A percentile compares a stretch with the other conserved stretches of the same genome.
Conservation (phyloP, 2,797 vertebrate species). For the Perodicticus potto region DNA sequence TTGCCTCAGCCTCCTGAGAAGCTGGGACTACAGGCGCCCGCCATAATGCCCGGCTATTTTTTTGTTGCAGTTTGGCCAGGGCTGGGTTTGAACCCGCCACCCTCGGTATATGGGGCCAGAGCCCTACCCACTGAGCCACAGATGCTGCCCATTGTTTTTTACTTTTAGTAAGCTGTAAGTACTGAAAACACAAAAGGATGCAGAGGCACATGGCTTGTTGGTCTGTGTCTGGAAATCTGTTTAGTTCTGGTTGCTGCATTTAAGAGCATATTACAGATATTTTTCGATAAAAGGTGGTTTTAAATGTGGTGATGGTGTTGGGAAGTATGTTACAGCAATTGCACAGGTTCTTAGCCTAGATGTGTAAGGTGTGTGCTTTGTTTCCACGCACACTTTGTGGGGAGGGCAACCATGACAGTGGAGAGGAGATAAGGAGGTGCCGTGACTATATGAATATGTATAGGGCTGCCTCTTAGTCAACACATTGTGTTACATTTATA, state of each 20-base stretch:
- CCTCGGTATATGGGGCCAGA: too few relatives aligned
- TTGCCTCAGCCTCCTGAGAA: too few relatives aligned
- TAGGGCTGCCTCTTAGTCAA: neutral
- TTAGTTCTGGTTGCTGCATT: neutral
- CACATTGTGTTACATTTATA: slow-evolving; percentile 20
- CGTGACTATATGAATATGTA: neutral
- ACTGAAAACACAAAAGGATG: neutral
- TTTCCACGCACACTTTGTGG: neutral
- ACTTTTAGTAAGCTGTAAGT: neutral
- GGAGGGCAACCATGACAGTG: neutral
- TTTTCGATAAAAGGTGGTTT: neutral
- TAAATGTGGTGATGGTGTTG: neutral
- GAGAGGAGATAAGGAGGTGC: neutral
- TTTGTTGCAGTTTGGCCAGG: too few relatives aligned
- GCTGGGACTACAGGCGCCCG: too few relatives aligned
- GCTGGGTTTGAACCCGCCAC: too few relatives aligned
- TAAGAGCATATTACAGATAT: slow-evolving; percentile 9
- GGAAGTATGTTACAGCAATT: neutral
- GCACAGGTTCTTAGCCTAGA: neutral
- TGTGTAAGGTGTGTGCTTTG: neutral
- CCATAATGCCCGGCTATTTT: too few relatives aligned
- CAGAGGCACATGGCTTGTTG: neutral
- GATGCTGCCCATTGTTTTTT: too few relatives aligned
- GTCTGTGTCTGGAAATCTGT: neutral
- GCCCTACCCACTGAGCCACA: too few relatives aligned